Evolutionary conservation across 2,113 vertebrate genomes (phyloP), one percentile per base, ranked within the genome.

Genomic region (Raja brachyura): DNA sequence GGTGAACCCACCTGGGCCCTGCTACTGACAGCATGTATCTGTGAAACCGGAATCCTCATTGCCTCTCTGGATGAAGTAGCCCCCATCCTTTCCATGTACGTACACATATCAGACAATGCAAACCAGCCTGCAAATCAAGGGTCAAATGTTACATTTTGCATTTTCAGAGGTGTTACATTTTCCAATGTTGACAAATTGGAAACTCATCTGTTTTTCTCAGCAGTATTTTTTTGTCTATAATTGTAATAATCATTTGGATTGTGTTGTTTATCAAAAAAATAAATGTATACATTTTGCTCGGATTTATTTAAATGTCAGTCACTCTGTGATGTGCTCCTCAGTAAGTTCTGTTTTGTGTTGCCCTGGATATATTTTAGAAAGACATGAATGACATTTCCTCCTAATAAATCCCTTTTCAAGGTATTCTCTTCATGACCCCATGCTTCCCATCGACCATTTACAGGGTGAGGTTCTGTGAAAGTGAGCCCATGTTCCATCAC

Each of bases 11-110:
- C 98, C 0, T 99, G 99, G 99, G 98, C 99, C 2, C 96, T 99
- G 94, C 97, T 99, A 93, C 96, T 99, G 94, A 99, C 99, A 0
- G 98, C 98, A 90, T 98, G 97, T 93, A 99, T 99, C 97, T 99
- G 98, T 0, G 99, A 99, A 96, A 99, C 96, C 0, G 99, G 99
- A 85, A 99, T 99, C 96, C 98, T 99, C 94, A 99, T 99, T 2
- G 99, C 99, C 0, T 99, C 99, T 75, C 97, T 99, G 93, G 99
- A 99, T 20, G 95, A 98, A 66, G 99, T 99, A 61, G 99, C 98
- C 94, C 99, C 98, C 93, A 99, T 99, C 96, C 98, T 99, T 93
- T 99, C 99, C 94, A 99, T 99, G 99, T 98, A 96, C 96, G 97
- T 94, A 93, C 33, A 73, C 39, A 39, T 39, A 28, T 61, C 28